These are phyloP conservation scores for Pachyrhynchus sulphureomaculatus DNA, from an alignment of 1,140 invertebrate genomes.

Conservation along the genomic window DNA sequence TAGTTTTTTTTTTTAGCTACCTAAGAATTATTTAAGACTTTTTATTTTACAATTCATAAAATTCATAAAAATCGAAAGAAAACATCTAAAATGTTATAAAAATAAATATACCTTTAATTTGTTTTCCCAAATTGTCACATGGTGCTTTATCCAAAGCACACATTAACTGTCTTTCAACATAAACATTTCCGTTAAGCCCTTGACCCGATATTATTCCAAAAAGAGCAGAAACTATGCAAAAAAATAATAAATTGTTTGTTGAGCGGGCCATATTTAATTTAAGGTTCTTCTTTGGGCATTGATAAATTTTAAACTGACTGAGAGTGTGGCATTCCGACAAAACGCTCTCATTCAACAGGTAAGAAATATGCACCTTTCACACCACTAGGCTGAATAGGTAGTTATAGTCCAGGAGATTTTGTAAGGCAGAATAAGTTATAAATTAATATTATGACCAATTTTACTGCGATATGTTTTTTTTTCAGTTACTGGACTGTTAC, in stretches of 20 bases:
- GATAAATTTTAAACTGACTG: neutral
- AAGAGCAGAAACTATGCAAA: neutral
- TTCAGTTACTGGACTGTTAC: too few relatives aligned
- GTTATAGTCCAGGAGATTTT: conserved; percentile 1
- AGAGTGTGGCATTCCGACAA: neutral
- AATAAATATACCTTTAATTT: conserved; percentile 54
- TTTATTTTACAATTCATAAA: too few relatives aligned
- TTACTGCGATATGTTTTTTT: too few relatives aligned
- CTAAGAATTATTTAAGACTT: too few relatives aligned
- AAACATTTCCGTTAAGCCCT: conserved; percentile 30
- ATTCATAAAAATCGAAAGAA: too few relatives aligned
- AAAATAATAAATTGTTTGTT: neutral
- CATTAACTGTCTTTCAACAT: conserved; percentile 51
- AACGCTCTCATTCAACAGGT: neutral
- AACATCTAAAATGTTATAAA: too few relatives aligned
- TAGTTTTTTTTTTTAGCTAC: too few relatives aligned
- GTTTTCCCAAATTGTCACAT: conserved; percentile 53
- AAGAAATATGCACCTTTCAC: neutral
- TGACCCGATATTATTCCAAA: conserved; percentile 2
- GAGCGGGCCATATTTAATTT: conserved; percentile 1
- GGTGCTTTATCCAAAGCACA: conserved; percentile 55
- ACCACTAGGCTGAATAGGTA: neutral
- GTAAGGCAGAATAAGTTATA: too few relatives aligned
- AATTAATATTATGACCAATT: too few relatives aligned
- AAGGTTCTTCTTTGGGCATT: neutral